Percentiles rank a stretch among this genome's conserved stretches.
Evolutionary conservation across 2,888 invertebrate species (phyloP).

Genomic region (Chrysomela aeneicollis): DNA sequence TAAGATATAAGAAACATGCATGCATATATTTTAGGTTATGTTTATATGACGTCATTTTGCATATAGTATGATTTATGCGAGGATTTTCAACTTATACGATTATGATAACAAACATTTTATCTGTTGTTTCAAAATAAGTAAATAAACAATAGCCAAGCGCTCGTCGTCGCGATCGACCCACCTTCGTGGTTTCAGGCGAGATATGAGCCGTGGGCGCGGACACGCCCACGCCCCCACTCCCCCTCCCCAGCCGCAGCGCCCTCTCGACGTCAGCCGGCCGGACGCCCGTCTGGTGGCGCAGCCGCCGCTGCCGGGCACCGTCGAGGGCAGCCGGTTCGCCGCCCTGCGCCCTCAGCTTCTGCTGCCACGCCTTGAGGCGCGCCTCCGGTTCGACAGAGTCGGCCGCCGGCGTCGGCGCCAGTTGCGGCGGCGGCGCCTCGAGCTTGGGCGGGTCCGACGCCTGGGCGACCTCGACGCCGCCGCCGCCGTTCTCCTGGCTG

Average conservation of each 20-base stretch:
- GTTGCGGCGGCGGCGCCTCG: background rate
- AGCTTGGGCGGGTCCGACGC: constrained; percentile 41
- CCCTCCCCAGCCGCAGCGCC: constrained; percentile 64
- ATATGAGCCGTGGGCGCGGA: constrained; percentile 38
- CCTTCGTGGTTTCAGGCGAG: constrained; percentile 43
- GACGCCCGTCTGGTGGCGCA: constrained; percentile 70
- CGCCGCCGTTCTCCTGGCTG: constrained; percentile 66
- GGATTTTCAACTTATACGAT: too few species aligned
- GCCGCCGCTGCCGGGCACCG: constrained; percentile 29
- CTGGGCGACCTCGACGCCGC: constrained; percentile 61
- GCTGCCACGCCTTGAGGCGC: constrained; percentile 74
- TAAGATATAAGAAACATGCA: too few species aligned
- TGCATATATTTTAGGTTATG: too few species aligned
- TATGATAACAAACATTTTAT: too few species aligned
- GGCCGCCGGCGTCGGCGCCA: constrained; percentile 62
- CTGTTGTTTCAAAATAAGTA: too few species aligned
- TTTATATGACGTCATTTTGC: too few species aligned
- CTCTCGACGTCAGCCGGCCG: constrained; percentile 76
- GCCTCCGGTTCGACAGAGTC: constrained; percentile 65
- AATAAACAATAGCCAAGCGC: too few species aligned
- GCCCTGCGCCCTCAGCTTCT: constrained; percentile 65
- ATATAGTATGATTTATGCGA: too few species aligned
- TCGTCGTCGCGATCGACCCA: too few species aligned
- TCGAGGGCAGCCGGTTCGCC: constrained; percentile 25
- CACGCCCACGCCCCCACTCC: constrained; percentile 44